Conservation (phyloP, 2,113 vertebrate genomes). For the Pardalotus punctatus region DNA sequence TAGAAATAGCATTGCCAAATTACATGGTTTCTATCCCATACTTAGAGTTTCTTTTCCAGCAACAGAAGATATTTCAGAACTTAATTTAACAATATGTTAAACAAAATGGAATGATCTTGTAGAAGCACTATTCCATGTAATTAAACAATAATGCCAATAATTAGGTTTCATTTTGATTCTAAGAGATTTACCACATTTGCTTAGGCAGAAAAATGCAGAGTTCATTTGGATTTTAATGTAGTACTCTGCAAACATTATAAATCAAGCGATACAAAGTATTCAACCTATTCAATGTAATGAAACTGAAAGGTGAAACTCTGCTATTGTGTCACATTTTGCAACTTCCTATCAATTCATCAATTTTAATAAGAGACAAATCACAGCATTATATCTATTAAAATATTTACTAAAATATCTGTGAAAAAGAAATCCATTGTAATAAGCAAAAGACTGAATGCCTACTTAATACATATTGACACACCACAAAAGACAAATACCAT, state of each 20-base stretch:
- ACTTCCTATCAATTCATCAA: neutral
- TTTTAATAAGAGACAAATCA: slow-evolving; percentile 7
- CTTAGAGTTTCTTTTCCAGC: neutral
- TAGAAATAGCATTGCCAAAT: neutral
- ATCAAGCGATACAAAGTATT: neutral
- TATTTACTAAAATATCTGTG: neutral
- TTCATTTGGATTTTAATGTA: neutral
- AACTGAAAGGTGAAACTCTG: neutral
- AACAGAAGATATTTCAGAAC: neutral
- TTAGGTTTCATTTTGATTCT: neutral
- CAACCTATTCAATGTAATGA: neutral
- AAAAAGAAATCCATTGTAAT: neutral
- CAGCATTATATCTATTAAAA: neutral
- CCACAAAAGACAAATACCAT: neutral
- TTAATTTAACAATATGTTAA: slow-evolving; percentile 7
- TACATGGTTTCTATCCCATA: neutral
- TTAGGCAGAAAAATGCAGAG: neutral
- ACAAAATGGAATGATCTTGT: neutral
- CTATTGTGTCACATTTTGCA: neutral
- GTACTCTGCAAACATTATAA: neutral
- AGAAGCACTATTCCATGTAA: neutral
- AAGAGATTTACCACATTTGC: neutral
- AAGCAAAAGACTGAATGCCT: neutral
- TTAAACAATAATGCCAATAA: neutral
- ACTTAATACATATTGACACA: neutral